Conservation (phyloP, 1,140 invertebrate genomes). For the Oncopeltus fasciatus region DNA sequence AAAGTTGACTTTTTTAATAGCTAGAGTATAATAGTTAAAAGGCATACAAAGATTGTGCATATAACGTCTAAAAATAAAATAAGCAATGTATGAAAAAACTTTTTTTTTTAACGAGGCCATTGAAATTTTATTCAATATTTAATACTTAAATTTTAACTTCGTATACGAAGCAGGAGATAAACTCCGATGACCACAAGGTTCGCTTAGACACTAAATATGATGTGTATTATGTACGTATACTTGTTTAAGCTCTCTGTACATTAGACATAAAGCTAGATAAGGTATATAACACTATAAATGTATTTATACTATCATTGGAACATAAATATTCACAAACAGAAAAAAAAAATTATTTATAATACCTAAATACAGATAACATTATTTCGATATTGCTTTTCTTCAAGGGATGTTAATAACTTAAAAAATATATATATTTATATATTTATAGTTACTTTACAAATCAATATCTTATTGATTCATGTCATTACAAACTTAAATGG, state of each 20-base stretch:
- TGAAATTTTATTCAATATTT: conserved; percentile 14
- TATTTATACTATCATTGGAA: conserved; percentile 14
- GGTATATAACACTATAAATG: conserved; percentile 14
- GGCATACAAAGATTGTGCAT: conserved; percentile 22
- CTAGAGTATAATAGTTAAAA: conserved; percentile 16
- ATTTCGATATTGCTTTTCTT: conserved; percentile 19
- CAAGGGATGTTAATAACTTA: conserved; percentile 12
- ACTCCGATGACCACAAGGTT: conserved; percentile 16
- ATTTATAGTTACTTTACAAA: no score
- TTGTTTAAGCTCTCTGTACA: conserved; percentile 21
- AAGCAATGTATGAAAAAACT: conserved; percentile 17
- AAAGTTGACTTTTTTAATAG: conserved; percentile 13
- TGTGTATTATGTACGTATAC: conserved; percentile 23
- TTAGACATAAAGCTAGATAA: conserved; percentile 20
- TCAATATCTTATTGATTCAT: no score
- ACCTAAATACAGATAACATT: conserved; percentile 2
- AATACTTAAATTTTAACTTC: conserved; percentile 20
- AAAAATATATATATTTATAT: no score
- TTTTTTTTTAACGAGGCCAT: conserved; percentile 18
- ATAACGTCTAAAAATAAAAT: conserved; percentile 21
- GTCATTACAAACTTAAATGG: background rate
- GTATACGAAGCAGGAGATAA: conserved; percentile 19
- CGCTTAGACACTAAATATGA: conserved; percentile 20
- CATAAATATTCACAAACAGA: conserved; percentile 19
- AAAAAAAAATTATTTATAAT: conserved; percentile 10